phyloP scores from a whole-genome alignment of 2,888 invertebrate genomes.

The Harpalus rubripes region DNA sequence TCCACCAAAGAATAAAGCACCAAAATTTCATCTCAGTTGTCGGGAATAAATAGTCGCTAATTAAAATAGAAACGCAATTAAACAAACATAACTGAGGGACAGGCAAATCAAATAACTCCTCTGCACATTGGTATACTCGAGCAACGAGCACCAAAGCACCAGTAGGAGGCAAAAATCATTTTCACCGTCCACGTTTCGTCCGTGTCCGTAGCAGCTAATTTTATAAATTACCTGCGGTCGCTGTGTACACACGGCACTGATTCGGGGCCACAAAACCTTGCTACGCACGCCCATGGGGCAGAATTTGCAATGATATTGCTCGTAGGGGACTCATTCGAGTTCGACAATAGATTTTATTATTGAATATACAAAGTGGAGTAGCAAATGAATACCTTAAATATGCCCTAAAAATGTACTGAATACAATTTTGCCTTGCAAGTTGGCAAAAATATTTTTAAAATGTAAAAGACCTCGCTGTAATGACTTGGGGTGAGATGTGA shows the following conservation, averaged over 20 bases:
- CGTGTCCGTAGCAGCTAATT: conserved; percentile 14
- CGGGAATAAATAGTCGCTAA: conserved; percentile 3
- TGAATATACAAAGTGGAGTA: background rate
- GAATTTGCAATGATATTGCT: background rate
- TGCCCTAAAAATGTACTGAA: too few relatives aligned
- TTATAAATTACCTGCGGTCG: conserved; percentile 33
- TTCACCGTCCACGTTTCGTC: background rate
- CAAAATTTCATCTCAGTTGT: background rate
- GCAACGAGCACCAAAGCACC: background rate
- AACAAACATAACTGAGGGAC: conserved; percentile 26
- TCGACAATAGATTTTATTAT: background rate
- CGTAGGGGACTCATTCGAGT: background rate
- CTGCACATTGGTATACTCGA: background rate
- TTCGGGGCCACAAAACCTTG: background rate
- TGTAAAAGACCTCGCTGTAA: too few relatives aligned
- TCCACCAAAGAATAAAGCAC: too few relatives aligned
- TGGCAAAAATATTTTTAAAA: too few relatives aligned
- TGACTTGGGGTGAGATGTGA: too few relatives aligned
- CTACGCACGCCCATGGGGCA: background rate
- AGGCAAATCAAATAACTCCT: background rate
- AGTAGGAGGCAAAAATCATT: conserved; percentile 12
- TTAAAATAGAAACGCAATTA: conserved; percentile 38
- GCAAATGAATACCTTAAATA: too few relatives aligned
- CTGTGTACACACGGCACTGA: conserved; percentile 25
- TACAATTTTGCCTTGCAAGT: too few relatives aligned